Percentiles rank a stretch among this genome's conserved stretches.
Conservation (phyloP, 2,113 vertebrate species). For the Gadus chalcogrammus region DNA sequence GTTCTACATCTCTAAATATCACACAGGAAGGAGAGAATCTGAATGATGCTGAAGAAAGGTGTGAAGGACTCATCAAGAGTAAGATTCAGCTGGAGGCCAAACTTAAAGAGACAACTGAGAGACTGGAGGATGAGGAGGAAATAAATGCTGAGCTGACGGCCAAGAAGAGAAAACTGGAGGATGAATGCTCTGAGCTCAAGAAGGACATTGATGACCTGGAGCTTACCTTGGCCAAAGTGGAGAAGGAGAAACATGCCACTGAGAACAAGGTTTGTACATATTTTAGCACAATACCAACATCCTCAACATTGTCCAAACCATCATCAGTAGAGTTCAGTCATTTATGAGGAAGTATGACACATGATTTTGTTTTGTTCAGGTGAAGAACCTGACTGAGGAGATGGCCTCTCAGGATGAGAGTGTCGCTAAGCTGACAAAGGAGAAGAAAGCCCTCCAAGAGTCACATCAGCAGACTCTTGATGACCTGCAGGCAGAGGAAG, state of each 20-base stretch:
- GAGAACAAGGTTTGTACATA: not conserved
- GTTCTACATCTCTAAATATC: no score
- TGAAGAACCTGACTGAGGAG: constrained; percentile 48
- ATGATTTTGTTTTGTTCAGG: constrained; percentile 15
- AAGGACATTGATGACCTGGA: constrained; percentile 20
- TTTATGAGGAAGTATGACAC: no score
- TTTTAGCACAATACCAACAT: no score
- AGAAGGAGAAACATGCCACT: constrained; percentile 8
- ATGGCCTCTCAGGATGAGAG: constrained; percentile 68
- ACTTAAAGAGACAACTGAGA: no score
- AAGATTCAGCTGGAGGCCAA: no score
- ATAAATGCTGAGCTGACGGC: constrained; percentile 68
- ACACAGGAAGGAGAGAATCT: no score
- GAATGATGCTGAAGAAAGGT: no score
- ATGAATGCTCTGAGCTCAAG: constrained; percentile 50
- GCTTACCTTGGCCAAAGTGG: constrained; percentile 5
- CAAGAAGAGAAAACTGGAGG: constrained; percentile 74
- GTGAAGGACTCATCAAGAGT: no score
- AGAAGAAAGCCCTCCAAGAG: constrained; percentile 74
- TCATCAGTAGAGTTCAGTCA: no score
- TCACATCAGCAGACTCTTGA: constrained; percentile 73
- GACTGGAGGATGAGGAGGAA: no score
- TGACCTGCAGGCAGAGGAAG: constrained; percentile 72
- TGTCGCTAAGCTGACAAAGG: constrained; percentile 71
- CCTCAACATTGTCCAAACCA: no score